Conservation (phyloP, 2,797 vertebrate genomes). For the Pachyuromys duprasi region DNA sequence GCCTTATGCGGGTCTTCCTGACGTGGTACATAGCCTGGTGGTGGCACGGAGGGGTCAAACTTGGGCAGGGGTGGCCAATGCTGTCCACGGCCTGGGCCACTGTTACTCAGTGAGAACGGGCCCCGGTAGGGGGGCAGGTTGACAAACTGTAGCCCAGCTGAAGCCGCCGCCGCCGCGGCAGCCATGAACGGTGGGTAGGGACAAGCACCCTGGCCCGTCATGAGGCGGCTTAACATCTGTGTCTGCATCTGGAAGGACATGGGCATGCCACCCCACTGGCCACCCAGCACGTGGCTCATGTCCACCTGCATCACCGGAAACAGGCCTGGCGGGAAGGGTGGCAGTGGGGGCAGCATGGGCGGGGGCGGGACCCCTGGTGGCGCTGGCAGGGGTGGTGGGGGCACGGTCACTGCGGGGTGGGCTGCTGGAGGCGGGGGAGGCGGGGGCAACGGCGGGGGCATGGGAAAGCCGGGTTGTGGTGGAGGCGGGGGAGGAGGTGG, state of each 20-base stretch:
- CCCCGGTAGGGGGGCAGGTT: slow-evolving; percentile 90
- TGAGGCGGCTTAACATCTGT: slow-evolving; percentile 98
- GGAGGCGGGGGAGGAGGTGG: slow-evolving; percentile 84
- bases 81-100: slow-evolving; percentile 89
- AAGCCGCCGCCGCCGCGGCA: slow-evolving; percentile 57
- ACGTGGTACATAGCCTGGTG: slow-evolving; percentile 95
- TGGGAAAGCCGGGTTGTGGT: slow-evolving; percentile 90
- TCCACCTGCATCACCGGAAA: slow-evolving; percentile 96
- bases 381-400: slow-evolving; percentile 87
- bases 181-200: slow-evolving; percentile 93
- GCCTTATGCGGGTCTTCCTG: slow-evolving; percentile 99
- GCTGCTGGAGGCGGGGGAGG: slow-evolving; percentile 88
- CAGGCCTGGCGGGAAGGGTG: slow-evolving; percentile 92
- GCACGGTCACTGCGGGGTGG: slow-evolving; percentile 89
- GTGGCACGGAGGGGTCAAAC: slow-evolving; percentile 97
- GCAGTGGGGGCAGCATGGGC: slow-evolving; percentile 92
- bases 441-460: slow-evolving; percentile 90
- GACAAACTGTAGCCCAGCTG: slow-evolving; percentile 89
- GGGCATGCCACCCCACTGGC: slow-evolving; percentile 96
- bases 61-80: slow-evolving; percentile 96
- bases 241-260: slow-evolving; percentile 99
- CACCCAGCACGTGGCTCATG: slow-evolving; percentile 94
- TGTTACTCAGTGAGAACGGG: slow-evolving; percentile 89
- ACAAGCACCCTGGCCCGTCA: slow-evolving; percentile 94
- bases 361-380: slow-evolving; percentile 91